These are phyloP conservation scores for Aporrectodea caliginosa DNA, from an alignment of 1,140 invertebrate species.

Conservation along the genomic window DNA sequence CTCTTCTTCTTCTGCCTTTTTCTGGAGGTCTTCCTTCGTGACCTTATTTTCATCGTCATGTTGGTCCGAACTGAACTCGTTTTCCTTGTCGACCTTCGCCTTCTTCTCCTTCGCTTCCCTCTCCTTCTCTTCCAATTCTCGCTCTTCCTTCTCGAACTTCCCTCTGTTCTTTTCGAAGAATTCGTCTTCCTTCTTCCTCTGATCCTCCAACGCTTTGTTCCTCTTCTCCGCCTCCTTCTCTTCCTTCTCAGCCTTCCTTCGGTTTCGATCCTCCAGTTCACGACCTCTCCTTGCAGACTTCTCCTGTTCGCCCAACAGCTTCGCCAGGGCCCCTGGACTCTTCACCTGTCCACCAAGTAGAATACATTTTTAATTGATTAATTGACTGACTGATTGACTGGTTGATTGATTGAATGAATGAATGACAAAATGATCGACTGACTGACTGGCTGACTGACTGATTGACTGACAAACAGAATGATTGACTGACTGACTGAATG, in stretches of 20 bases:
- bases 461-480: no score
- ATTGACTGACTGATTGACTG: no score
- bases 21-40: background rate
- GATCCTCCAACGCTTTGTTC: background rate
- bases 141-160: conserved; percentile 12
- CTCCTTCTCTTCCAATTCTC: conserved; percentile 5
- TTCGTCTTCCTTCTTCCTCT: background rate
- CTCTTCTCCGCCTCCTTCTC: background rate
- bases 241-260: background rate
- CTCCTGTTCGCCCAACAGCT: background rate
- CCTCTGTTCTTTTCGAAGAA: conserved; percentile 16
- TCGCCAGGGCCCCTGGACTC: background rate
- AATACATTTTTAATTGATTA: no score
- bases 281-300: background rate
- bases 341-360: no score
- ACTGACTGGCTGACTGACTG: no score
- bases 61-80: background rate
- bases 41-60: background rate
- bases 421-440: no score
- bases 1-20: background rate
- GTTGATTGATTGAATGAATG: no score
- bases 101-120: background rate
- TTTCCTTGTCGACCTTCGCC: background rate
- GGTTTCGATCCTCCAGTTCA: background rate
- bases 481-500: no score